Percentiles rank a stretch among this genome's conserved stretches.
Conservation (phyloP, 2,113 vertebrate species). For the Turdus rufiventris region DNA sequence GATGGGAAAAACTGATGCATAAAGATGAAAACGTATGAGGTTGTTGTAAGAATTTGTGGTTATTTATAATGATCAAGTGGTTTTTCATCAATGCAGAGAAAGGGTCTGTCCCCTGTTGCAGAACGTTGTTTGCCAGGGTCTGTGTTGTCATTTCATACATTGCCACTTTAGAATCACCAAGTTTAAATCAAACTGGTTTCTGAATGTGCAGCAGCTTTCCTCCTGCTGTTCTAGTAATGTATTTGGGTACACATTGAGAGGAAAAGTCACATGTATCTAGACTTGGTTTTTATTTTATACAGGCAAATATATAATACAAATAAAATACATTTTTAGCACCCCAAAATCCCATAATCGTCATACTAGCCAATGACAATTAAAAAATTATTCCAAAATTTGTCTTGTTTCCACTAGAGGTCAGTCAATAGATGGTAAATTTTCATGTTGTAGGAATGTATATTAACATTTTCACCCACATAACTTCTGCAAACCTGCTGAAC, state of each 20-base stretch:
- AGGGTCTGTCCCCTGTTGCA: not conserved
- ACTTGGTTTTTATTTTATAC: not conserved
- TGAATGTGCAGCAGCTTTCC: not conserved
- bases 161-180: not conserved
- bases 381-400: not conserved
- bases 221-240: not conserved
- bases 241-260: not conserved
- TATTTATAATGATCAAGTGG: not conserved
- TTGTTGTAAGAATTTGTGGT: not conserved
- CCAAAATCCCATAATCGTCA: not conserved
- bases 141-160: not conserved
- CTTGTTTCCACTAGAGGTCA: slow-evolving; percentile 53
- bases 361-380: not conserved
- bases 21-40: not conserved
- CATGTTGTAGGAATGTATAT: not conserved
- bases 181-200: not conserved
- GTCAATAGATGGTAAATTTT: slow-evolving; percentile 16
- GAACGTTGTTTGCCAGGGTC: not conserved
- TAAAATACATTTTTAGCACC: not conserved
- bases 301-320: not conserved
- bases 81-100: not conserved
- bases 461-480: not conserved
- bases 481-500: not conserved
- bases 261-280: not conserved
- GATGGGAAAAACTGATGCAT: not conserved